These are phyloP conservation scores for Nyctereutes procyonoides DNA, from an alignment of 2,113 vertebrate species.

Conservation along the genomic window DNA sequence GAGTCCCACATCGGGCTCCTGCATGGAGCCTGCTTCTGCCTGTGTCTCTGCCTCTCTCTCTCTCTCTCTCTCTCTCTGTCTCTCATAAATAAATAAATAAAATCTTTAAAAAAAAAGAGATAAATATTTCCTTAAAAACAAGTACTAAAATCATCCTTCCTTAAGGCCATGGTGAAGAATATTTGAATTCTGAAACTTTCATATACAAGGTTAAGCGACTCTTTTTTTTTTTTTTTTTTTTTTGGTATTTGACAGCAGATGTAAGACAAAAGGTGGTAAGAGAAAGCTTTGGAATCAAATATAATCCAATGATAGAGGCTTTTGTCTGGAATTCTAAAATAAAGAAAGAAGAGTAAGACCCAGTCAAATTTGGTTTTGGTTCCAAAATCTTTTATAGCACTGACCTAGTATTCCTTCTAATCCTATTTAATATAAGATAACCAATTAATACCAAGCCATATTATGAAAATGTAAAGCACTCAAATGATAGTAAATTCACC, in stretches of 20 bases:
- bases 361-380: background rate
- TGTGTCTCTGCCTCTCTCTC: too few species aligned
- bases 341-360: background rate
- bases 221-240: background rate
- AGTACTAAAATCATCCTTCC: background rate
- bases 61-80: too few species aligned
- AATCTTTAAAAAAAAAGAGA: background rate
- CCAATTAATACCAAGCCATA: background rate
- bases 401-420: background rate
- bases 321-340: constrained; percentile 11
- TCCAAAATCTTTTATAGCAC: background rate
- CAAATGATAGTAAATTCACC: background rate
- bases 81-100: too few species aligned
- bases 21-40: too few species aligned
- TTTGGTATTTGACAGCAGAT: background rate
- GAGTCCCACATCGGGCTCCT: too few species aligned
- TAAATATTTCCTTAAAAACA: background rate
- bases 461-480: constrained; percentile 10
- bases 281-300: constrained; percentile 36
- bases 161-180: background rate
- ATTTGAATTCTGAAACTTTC: background rate
- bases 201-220: background rate
- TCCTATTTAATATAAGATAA: background rate
- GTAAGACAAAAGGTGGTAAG: background rate
- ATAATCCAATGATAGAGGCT: background rate